phyloP scores from a whole-genome alignment of 2,797 vertebrate genomes.

The Myotis planiceps region DNA sequence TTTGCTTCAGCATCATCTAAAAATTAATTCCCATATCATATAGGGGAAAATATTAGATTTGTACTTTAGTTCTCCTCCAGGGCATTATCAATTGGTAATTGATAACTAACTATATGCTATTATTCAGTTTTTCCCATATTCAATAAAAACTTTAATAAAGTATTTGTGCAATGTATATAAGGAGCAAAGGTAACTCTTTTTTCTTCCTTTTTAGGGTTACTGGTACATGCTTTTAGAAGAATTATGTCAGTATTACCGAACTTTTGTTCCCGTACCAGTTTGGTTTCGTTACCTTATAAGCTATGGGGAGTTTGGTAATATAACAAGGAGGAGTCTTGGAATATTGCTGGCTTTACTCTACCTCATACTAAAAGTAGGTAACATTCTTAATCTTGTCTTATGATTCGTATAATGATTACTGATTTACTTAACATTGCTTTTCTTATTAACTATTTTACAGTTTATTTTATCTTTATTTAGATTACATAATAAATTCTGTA shows the following conservation, averaged over 20 bases:
- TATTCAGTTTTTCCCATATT: not conserved
- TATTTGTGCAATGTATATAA: constrained; percentile 31
- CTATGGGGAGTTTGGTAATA: constrained; percentile 90
- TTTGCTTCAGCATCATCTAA: constrained; percentile 30
- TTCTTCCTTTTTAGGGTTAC: constrained; percentile 90
- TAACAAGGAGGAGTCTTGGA: constrained; percentile 91
- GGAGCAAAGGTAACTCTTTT: constrained; percentile 9
- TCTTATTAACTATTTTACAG: constrained; percentile 2
- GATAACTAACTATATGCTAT: not conserved
- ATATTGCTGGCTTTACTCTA: constrained; percentile 95
- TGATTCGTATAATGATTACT: constrained; percentile 32
- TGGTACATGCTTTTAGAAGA: constrained; percentile 97
- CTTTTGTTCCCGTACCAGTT: constrained; percentile 91
- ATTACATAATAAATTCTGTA: not conserved
- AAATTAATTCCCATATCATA: constrained; percentile 19
- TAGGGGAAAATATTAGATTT: not conserved
- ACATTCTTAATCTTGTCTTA: constrained; percentile 39
- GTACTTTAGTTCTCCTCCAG: not conserved
- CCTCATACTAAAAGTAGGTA: constrained; percentile 95
- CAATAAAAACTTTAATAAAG: constrained; percentile 29
- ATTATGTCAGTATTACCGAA: constrained; percentile 94
- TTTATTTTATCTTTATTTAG: constrained; percentile 49
- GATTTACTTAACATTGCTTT: not conserved
- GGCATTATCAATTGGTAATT: not conserved
- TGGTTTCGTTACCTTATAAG: constrained; percentile 96